These are phyloP conservation scores for Brevimyrus niger DNA, from an alignment of 2,113 vertebrate species.

Conservation along the genomic window DNA sequence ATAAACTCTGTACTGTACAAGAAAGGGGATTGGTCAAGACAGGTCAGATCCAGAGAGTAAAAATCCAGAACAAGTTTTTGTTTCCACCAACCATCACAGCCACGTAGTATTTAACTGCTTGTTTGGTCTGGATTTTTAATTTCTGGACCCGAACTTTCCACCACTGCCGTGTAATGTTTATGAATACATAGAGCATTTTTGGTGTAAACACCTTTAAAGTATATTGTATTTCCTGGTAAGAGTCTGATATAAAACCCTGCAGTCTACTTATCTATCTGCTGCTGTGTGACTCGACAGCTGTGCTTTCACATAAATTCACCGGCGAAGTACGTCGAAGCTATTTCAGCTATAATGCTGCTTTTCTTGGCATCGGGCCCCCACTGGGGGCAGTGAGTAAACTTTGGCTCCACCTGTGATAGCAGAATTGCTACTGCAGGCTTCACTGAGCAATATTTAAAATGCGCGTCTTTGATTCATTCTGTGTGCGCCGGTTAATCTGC, in stretches of 20 bases:
- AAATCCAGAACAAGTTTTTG: not conserved
- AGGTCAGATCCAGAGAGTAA: not conserved
- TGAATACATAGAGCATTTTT: not conserved
- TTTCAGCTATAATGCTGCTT: not conserved
- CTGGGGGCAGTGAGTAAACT: not conserved
- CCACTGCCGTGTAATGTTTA: not conserved
- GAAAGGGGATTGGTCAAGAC: not conserved
- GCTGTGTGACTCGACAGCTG: not conserved
- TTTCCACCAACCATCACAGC: not conserved
- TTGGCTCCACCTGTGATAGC: not conserved
- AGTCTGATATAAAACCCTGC: not conserved
- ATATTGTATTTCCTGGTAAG: not conserved
- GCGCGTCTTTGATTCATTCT: not conserved
- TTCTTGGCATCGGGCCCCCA: not conserved
- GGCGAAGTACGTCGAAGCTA: not conserved
- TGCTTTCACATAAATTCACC: not conserved
- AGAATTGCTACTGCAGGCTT: not conserved
- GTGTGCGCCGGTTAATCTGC: not conserved
- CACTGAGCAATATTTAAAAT: not conserved
- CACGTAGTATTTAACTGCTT: not conserved
- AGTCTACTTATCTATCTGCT: not conserved
- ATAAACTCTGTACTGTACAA: not conserved
- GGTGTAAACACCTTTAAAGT: not conserved
- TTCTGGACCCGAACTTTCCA: not conserved
- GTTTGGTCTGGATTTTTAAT: not conserved